Evolutionary conservation across 2,113 vertebrate genomes (phyloP), one percentile per base, ranked within the genome.

Genomic region (Megaleporinus macrocephalus): DNA sequence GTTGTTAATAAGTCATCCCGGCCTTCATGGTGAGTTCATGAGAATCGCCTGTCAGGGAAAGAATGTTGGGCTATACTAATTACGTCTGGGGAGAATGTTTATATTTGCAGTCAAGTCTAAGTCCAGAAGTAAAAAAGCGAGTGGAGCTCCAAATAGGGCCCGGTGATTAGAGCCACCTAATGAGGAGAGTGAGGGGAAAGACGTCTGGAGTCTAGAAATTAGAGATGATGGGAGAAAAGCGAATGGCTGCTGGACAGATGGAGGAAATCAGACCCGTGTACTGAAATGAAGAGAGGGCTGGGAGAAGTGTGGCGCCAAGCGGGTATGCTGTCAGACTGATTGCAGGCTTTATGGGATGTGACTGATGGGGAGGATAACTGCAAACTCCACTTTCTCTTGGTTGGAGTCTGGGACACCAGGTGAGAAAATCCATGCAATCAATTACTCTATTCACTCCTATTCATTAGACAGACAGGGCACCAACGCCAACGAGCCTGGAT

Each of bases 331-430:
- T 78, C 47, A 71, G 77, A 70, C 24, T n/a, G 51, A 70, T 51
- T 62, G 57, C 57, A 61, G n/a, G 57, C 55, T 63, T 73, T n/a
- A 79, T 73, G 20, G 62, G 51, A 59, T 65, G 78, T 84, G 57
- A 81, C 24, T 44, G 70, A 65, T 36, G 30, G 74, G 20, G 26
- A 26, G 63, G 44, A 80, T 79, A 47, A 70, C 44, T 41, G 14
- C 20, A 18, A 30, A 41, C 29, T 76, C 63, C 65, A 57, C 27
- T 16, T 26, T 55, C 16, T 15, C 33, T 73, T 36, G 78, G 20
- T 49, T 13, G 6, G 59, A 71, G 59, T 6, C 41, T 30, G 73
- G 57, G 69, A 79, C 78, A 55, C 65, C 55, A 71, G 78, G 73
- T 84, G 66, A 36, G 65, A 47, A 26, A 55, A 77, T 66, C 57